Conservation (phyloP, 2,888 invertebrate species). For the Macaria notata region DNA sequence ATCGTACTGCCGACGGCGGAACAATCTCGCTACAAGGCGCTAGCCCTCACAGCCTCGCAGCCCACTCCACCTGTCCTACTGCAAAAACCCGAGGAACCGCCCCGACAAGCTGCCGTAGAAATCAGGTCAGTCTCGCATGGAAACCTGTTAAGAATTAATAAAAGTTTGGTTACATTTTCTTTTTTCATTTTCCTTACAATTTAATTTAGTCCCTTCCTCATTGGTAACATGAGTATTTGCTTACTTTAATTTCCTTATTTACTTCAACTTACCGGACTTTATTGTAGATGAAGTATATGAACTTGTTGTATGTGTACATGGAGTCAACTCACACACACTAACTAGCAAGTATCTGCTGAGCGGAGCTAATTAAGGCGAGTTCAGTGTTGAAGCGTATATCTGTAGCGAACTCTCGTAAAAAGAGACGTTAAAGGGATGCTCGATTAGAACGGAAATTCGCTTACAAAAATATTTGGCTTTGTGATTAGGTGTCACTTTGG, state of each 20-base stretch:
- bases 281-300: too few species aligned
- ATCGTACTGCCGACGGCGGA: conserved; percentile 93
- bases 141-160: conserved; percentile 27
- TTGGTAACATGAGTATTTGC: too few species aligned
- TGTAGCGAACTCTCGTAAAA: conserved; percentile 35
- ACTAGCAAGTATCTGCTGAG: conserved; percentile 5
- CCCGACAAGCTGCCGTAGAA: conserved; percentile 47
- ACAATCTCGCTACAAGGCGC: conserved; percentile 92
- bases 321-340: not conserved
- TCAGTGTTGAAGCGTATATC: conserved; percentile 15
- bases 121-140: conserved; percentile 57
- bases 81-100: conserved; percentile 44
- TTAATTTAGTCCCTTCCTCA: too few species aligned
- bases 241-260: too few species aligned
- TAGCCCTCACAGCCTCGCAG: conserved; percentile 85
- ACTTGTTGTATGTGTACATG: too few species aligned
- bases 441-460: conserved; percentile 30
- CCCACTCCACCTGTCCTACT: conserved; percentile 47
- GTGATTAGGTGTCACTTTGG: conserved; percentile 2
- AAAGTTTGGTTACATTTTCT: conserved; percentile 36
- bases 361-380: conserved; percentile 17
- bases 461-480: conserved; percentile 15
- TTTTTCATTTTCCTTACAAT: conserved; percentile 25
- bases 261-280: too few species aligned
- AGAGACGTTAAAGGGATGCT: conserved; percentile 30